These are phyloP conservation scores for Sarotherodon lohbergeri DNA, from an alignment of 2,113 vertebrate species.

Conservation along the genomic window DNA sequence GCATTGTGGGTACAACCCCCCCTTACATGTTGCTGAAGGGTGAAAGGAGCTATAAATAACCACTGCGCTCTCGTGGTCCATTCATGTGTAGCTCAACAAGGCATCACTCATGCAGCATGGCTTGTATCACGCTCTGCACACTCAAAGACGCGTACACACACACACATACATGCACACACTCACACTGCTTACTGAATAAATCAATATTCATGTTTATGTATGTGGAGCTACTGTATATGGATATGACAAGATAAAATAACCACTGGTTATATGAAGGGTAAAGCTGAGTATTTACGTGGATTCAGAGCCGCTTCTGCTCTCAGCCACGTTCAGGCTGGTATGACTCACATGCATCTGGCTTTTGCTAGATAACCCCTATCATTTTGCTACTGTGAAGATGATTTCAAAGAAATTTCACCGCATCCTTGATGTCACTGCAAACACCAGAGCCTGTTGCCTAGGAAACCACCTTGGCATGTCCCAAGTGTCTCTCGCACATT, in stretches of 20 bases:
- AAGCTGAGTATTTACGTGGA: neutral
- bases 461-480: constrained; percentile 59
- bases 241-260: neutral
- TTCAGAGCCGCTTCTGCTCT: neutral
- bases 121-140: neutral
- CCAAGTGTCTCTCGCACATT: neutral
- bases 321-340: neutral
- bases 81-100: constrained; percentile 62
- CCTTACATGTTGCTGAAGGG: constrained; percentile 50
- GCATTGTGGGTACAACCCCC: constrained; percentile 55
- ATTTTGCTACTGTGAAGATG: neutral
- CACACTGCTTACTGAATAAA: neutral
- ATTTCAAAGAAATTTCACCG: constrained; percentile 21
- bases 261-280: neutral
- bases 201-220: neutral
- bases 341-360: constrained; percentile 8
- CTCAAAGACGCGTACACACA: neutral
- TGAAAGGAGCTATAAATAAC: constrained; percentile 65
- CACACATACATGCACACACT: neutral
- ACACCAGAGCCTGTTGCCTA: constrained; percentile 47
- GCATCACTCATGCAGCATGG: constrained; percentile 32
- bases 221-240: neutral
- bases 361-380: neutral
- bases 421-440: constrained; percentile 26
- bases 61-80: constrained; percentile 42